These are phyloP conservation scores for Maccullochella peelii DNA, from an alignment of 2,113 vertebrate species.

Conservation along the genomic window DNA sequence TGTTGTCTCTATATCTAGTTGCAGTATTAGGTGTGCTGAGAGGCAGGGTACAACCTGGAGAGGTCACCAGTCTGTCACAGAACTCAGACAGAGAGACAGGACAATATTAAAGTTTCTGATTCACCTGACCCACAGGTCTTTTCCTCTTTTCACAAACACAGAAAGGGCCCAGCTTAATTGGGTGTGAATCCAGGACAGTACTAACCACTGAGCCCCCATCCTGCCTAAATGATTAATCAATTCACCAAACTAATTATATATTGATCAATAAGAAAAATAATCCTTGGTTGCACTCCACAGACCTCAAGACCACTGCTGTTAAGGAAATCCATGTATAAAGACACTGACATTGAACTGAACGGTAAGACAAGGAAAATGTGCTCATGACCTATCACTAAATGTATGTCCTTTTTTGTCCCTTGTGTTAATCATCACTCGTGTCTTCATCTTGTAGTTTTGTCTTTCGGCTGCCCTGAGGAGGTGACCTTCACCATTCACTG, in stretches of 20 bases:
- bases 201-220: neutral
- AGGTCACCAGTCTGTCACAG: neutral
- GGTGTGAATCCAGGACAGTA: neutral
- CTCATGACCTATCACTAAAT: neutral
- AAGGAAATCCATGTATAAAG: conserved; percentile 89
- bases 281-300: conserved; percentile 67
- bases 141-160: neutral
- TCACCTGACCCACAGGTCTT: neutral
- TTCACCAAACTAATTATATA: neutral
- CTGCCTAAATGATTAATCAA: neutral
- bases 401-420: neutral
- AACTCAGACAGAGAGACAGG: neutral
- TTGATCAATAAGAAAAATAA: neutral
- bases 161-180: neutral
- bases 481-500: conserved; percentile 85
- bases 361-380: conserved; percentile 74
- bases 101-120: neutral
- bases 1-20: conserved; percentile 41
- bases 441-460: conserved; percentile 79
- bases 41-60: neutral
- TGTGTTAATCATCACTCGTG: neutral
- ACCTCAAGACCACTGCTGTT: conserved; percentile 85
- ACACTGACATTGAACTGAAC: conserved; percentile 87
- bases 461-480: conserved; percentile 82
- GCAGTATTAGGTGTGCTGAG: neutral